Conservation (phyloP, 2,797 vertebrate species). For the Hydrocynus forskahlii region DNA sequence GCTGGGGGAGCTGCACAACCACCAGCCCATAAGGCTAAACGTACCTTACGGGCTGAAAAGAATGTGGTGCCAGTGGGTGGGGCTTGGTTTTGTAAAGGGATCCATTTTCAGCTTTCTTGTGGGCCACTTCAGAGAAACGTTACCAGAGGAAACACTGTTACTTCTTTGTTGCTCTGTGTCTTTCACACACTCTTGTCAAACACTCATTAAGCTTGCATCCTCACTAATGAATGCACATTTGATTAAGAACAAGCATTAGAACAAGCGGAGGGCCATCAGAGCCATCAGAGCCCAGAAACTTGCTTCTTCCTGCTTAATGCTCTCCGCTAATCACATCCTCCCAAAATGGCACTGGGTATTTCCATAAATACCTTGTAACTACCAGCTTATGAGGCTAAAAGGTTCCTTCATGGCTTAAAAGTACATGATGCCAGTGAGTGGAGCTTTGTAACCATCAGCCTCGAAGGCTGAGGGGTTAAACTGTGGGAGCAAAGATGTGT, state of each 20-base stretch:
- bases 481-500: neutral
- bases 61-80: too few relatives aligned
- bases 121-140: too few relatives aligned
- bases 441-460: neutral
- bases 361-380: neutral
- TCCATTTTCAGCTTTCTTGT: too few relatives aligned
- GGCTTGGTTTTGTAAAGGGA: too few relatives aligned
- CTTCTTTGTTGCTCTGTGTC: slow-evolving; percentile 3
- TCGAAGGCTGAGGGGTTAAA: neutral
- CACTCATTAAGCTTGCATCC: slow-evolving; percentile 28
- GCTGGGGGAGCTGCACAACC: too few relatives aligned
- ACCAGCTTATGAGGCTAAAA: neutral
- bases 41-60: too few relatives aligned
- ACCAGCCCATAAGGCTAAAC: too few relatives aligned
- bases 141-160: too few relatives aligned
- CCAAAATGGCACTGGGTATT: neutral
- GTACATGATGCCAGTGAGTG: neutral
- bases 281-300: slow-evolving; percentile 14
- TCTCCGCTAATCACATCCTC: slow-evolving; percentile 39
- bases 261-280: slow-evolving; percentile 42
- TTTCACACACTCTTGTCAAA: slow-evolving; percentile 25
- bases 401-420: neutral
- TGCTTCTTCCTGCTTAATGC: neutral
- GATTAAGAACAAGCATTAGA: slow-evolving; percentile 47
- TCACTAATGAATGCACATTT: slow-evolving; percentile 51